Evolutionary conservation across 2,113 vertebrate species (phyloP).

Genomic region (Hippopotamus amphibius): DNA sequence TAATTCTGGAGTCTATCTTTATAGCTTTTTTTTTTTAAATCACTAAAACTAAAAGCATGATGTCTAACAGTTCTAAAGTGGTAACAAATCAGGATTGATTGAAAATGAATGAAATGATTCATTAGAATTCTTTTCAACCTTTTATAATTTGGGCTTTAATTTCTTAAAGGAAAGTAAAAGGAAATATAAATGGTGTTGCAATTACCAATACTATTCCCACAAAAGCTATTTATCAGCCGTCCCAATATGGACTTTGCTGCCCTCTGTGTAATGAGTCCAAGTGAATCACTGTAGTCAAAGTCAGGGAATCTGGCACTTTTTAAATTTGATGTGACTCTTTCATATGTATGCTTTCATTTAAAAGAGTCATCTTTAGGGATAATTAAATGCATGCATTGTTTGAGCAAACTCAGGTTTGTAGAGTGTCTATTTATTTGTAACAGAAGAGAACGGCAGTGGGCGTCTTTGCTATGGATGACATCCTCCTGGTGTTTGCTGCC

Average conservation of each 20-base stretch:
- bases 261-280: conserved; percentile 63
- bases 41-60: conserved; percentile 67
- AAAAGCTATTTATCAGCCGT: conserved; percentile 63
- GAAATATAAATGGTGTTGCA: conserved; percentile 69
- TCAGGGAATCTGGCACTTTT: conserved; percentile 68
- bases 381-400: conserved; percentile 40
- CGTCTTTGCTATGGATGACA: conserved; percentile 80
- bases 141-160: conserved; percentile 60
- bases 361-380: conserved; percentile 48
- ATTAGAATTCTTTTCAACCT: conserved; percentile 19
- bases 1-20: conserved; percentile 67
- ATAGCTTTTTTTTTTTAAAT: conserved; percentile 68
- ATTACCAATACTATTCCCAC: conserved; percentile 48
- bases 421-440: conserved; percentile 77
- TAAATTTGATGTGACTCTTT: conserved; percentile 40
- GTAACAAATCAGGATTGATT: conserved; percentile 43
- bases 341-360: conserved; percentile 43
- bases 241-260: conserved; percentile 52
- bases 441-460: conserved; percentile 83
- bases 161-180: conserved; percentile 52
- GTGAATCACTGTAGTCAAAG: conserved; percentile 70
- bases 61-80: conserved; percentile 57
- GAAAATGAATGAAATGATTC: conserved; percentile 54
- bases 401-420: conserved; percentile 79
- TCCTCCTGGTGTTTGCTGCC: conserved; percentile 81